Percentiles rank a stretch among this genome's conserved stretches.
phyloP scores from a whole-genome alignment of 2,888 invertebrate genomes.

The Polymixis lichenea region DNA sequence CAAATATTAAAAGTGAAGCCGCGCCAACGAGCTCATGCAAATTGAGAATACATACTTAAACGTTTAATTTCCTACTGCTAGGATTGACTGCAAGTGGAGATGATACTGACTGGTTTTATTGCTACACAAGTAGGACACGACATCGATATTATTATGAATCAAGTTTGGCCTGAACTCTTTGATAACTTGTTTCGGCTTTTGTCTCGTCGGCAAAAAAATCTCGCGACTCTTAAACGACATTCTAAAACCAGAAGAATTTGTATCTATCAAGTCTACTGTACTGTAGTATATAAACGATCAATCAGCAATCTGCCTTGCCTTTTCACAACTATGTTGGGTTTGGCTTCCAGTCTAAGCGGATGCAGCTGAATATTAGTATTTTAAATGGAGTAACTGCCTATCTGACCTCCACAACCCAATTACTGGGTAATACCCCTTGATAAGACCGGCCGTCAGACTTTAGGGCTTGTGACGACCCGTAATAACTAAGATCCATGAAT shows the following conservation, averaged over 20 bases:
- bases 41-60: slow-evolving; percentile 67
- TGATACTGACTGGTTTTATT: slow-evolving; percentile 6
- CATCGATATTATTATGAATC: slow-evolving; percentile 18
- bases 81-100: slow-evolving; percentile 17
- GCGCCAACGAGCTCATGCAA: slow-evolving; percentile 65
- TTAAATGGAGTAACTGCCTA: too few relatives aligned
- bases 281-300: not conserved
- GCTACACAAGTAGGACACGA: slow-evolving; percentile 8
- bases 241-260: slow-evolving; percentile 18
- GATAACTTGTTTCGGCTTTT: slow-evolving; percentile 15
- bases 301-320: too few relatives aligned
- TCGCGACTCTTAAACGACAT: not conserved
- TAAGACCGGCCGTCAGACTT: too few relatives aligned
- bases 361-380: too few relatives aligned
- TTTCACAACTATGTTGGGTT: too few relatives aligned
- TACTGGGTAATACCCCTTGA: too few relatives aligned
- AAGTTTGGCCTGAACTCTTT: slow-evolving; percentile 19
- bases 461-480: too few relatives aligned
- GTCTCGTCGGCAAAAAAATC: not conserved
- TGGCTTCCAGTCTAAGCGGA: too few relatives aligned
- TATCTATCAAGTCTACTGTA: slow-evolving; percentile 1
- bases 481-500: too few relatives aligned
- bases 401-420: too few relatives aligned
- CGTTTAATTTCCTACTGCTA: slow-evolving; percentile 45
- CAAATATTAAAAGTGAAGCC: slow-evolving; percentile 72